Percentiles rank a stretch among this genome's conserved stretches.
These are phyloP conservation scores for Galleria mellonella DNA, from an alignment of 1,140 invertebrate genomes.

Conservation along the genomic window DNA sequence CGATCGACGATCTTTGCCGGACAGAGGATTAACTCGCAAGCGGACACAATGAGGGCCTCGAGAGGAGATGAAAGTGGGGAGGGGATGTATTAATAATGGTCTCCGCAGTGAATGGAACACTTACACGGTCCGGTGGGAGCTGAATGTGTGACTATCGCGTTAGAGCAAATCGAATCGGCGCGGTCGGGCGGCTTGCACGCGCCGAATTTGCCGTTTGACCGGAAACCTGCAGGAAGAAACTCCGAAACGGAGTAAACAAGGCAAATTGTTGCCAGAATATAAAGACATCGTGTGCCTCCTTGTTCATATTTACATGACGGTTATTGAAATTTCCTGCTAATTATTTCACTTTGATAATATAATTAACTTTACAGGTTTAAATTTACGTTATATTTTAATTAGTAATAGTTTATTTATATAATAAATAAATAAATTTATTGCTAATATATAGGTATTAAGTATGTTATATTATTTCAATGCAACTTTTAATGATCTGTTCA, in stretches of 20 bases:
- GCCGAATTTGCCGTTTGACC: constrained; percentile 57
- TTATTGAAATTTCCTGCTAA: no score
- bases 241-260: constrained; percentile 15
- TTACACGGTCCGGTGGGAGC: constrained; percentile 62
- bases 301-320: background rate
- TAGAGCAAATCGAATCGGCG: constrained; percentile 64
- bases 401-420: no score
- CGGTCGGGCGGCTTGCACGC: constrained; percentile 41
- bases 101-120: constrained; percentile 60
- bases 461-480: background rate
- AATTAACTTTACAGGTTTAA: no score
- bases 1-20: constrained; percentile 52
- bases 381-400: no score
- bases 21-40: constrained; percentile 56
- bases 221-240: constrained; percentile 35
- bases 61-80: constrained; percentile 34
- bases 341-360: no score
- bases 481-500: no score
- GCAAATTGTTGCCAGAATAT: constrained; percentile 11
- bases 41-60: constrained; percentile 50
- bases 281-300: background rate
- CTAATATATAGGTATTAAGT: no score
- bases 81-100: constrained; percentile 65
- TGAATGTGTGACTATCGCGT: constrained; percentile 66
- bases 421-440: no score